Percentiles rank a stretch among this genome's conserved stretches.
phyloP scores from a whole-genome alignment of 2,797 vertebrate species.

The Pipistrellus nathusii region DNA sequence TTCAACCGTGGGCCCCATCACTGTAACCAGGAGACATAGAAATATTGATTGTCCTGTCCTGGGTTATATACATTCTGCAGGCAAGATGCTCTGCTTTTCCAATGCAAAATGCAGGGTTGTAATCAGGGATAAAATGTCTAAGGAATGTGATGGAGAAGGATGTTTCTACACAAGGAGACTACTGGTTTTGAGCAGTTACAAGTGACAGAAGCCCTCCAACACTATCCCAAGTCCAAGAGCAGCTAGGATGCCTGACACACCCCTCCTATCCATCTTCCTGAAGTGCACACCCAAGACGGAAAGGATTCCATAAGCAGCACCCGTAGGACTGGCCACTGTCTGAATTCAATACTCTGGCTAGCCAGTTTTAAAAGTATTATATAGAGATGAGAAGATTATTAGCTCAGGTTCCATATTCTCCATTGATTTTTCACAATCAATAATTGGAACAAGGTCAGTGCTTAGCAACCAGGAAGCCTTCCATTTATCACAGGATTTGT shows the following conservation, averaged over 20 bases:
- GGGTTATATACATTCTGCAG: background rate
- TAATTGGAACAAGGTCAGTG: conserved; percentile 81
- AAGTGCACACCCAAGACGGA: background rate
- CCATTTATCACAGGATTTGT: conserved; percentile 84
- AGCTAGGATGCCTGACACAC: too few species aligned
- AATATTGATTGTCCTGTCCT: background rate
- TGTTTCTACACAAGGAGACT: too few species aligned
- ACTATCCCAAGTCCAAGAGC: background rate
- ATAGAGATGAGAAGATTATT: conserved; percentile 70
- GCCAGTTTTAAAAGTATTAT: conserved; percentile 71
- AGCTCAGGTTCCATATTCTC: conserved; percentile 76
- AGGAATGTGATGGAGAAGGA: background rate
- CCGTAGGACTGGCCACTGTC: background rate
- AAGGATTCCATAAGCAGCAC: background rate
- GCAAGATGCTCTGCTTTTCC: background rate
- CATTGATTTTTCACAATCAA: conserved; percentile 85
- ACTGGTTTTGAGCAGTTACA: background rate
- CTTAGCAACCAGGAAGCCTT: conserved; percentile 82
- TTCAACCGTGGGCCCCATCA: background rate
- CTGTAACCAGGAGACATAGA: background rate
- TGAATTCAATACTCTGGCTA: conserved; percentile 36
- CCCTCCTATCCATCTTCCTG: background rate
- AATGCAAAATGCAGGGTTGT: background rate
- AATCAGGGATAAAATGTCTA: background rate
- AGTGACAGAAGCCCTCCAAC: background rate